Evolutionary conservation across 1,140 invertebrate species (phyloP).

Genomic region (Heterodera carotae): DNA sequence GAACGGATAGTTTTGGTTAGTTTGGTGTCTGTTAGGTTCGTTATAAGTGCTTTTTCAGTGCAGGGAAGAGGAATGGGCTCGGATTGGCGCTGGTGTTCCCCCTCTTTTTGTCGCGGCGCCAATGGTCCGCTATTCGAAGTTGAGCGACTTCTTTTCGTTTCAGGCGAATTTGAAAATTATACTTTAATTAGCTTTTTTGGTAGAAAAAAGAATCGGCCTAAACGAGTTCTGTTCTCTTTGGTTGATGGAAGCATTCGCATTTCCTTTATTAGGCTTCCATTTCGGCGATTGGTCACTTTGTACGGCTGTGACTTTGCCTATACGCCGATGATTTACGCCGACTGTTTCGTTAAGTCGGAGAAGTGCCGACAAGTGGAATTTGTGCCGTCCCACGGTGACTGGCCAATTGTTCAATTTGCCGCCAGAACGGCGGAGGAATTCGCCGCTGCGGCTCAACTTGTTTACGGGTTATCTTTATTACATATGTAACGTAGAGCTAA

Average conservation of each 20-base stretch:
- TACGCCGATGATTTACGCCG: conserved; percentile 83
- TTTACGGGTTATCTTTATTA: conserved; percentile 75
- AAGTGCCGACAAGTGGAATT: conserved; percentile 88
- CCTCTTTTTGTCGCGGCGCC: conserved; percentile 83
- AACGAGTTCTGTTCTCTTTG: too few species aligned
- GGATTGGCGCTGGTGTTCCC: conserved; percentile 72
- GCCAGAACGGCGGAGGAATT: conserved; percentile 82
- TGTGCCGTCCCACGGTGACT: conserved; percentile 73
- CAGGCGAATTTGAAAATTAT: too few species aligned
- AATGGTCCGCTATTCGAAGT: conserved; percentile 94
- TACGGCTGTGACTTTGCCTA: conserved; percentile 87
- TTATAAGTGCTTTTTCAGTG: conserved; percentile 38
- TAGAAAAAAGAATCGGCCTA: too few species aligned
- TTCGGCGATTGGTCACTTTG: conserved; percentile 78
- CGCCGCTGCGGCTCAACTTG: conserved; percentile 78
- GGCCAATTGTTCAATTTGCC: conserved; percentile 91
- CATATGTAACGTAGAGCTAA: background rate
- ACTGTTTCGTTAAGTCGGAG: conserved; percentile 84
- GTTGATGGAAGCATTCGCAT: too few species aligned
- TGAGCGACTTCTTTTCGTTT: too few species aligned
- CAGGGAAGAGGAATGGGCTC: conserved; percentile 46
- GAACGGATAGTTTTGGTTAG: background rate
- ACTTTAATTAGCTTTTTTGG: too few species aligned
- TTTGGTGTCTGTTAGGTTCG: background rate
- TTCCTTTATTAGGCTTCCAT: conserved; percentile 75